Base-by-base conservation (phyloP, 2,797 vertebrate genomes). In the Lutjanus argentimaculatus region DNA sequence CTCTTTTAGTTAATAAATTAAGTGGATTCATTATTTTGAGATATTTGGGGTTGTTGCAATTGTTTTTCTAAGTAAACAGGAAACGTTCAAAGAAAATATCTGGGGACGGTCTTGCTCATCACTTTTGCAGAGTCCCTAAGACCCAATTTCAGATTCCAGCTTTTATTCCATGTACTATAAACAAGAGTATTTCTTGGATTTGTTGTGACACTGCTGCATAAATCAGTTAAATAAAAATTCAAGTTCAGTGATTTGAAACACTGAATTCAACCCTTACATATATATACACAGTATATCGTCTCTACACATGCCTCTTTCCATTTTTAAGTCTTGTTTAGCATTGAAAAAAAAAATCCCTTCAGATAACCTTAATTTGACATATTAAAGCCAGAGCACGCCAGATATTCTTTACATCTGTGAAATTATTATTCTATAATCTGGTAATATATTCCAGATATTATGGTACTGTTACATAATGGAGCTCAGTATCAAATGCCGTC, bases 381-480 rank as follows among this genome's bases (percentile, higher is more conserved):
- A 69, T 77, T 82, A 74, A 72, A 85, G 58, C 58, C 7, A 45
- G 7, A 75, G 64, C 67, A 66, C 25, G 53, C 49, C 22, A 62
- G 77, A 40, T 49, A 63, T 72, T 83, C 73, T 64, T 88, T 78
- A 87, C 77, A 79, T 88, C 89, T 80, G 68, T 65, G 62, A 59
- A 88, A 82, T 91, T 84, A 88, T 79, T 58, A 70, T 84, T 71
- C 85, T 68, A 85, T 89, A 92, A 91, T 92, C 87, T 90, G 80
- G 67, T 86, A 86, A 89, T 90, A 89, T 90, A 92, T 91, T 84
- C 72, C 67, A 85, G 87, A 90, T 88, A 77, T 82, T 85, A 84
- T 70, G 48, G 63, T 1, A 63, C 16, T 0, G 45, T 95, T 94
- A 84, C 68, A 71, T 93, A 94, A 93, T 45, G 40, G 64, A 75